phyloP scores from a whole-genome alignment of 2,113 vertebrate species.

The Coptodon bakossiorum region DNA sequence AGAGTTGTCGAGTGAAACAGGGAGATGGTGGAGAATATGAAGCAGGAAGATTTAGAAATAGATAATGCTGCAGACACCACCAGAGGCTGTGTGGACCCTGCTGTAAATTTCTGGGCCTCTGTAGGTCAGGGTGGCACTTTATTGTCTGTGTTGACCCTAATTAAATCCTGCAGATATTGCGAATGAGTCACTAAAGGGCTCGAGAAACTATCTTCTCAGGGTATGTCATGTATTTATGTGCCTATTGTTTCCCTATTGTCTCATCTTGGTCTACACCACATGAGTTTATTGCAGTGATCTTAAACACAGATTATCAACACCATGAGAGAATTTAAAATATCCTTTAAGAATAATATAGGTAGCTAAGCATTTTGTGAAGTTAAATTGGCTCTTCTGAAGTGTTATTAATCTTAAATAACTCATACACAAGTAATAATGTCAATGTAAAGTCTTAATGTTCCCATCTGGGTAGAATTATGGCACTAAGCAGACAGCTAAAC shows the following conservation, averaged over 20 bases:
- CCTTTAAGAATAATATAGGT: background rate
- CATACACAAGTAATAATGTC: slow-evolving; percentile 22
- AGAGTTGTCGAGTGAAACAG: background rate
- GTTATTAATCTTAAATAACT: slow-evolving; percentile 36
- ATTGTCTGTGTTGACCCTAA: slow-evolving; percentile 43
- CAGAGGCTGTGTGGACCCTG: background rate
- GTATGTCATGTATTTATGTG: background rate
- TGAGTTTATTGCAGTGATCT: background rate
- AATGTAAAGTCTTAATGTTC: slow-evolving; percentile 6
- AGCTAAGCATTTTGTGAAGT: background rate
- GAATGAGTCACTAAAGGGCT: slow-evolving; percentile 40
- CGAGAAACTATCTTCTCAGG: slow-evolving; percentile 9
- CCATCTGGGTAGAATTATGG: slow-evolving; percentile 12
- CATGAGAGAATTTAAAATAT: background rate
- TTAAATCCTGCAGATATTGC: slow-evolving; percentile 43
- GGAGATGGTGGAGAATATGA: slow-evolving; percentile 25
- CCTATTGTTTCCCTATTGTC: background rate
- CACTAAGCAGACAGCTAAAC: slow-evolving; percentile 11
- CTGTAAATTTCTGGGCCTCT: slow-evolving; percentile 13
- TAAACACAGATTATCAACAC: background rate
- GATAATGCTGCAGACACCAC: slow-evolving; percentile 8
- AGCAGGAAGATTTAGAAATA: slow-evolving; percentile 2
- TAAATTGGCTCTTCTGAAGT: slow-evolving; percentile 4
- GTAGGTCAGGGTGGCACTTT: slow-evolving; percentile 16
- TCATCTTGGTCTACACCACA: background rate